phyloP scores from a whole-genome alignment of 2,113 vertebrate genomes.

The Ranitomeya imitator region DNA sequence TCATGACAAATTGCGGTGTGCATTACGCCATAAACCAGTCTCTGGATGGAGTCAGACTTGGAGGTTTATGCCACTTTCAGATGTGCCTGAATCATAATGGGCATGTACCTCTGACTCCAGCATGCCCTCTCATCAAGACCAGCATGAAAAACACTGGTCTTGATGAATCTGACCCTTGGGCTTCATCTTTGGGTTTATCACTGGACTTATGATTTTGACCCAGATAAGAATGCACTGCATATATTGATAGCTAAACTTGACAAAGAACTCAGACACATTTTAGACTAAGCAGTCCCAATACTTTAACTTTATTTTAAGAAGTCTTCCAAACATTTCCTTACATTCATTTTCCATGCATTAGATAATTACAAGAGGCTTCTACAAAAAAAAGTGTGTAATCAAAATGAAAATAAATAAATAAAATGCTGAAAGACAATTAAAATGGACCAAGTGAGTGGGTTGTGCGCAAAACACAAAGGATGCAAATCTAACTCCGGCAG shows the following conservation, averaged over 20 bases:
- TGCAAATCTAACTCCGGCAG: constrained; percentile 56
- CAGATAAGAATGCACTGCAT: background rate
- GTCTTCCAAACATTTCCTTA: background rate
- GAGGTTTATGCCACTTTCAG: too few species aligned
- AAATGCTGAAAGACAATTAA: constrained; percentile 50
- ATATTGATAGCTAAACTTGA: background rate
- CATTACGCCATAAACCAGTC: too few species aligned
- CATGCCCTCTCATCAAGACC: too few species aligned
- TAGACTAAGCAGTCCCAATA: background rate
- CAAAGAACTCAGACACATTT: background rate
- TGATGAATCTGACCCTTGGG: background rate
- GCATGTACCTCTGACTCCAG: too few species aligned
- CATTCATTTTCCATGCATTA: constrained; percentile 21
- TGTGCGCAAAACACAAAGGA: constrained; percentile 49
- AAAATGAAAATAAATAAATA: constrained; percentile 34
- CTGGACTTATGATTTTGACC: background rate
- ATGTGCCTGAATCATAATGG: too few species aligned
- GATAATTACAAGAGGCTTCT: constrained; percentile 38
- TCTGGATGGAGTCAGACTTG: too few species aligned
- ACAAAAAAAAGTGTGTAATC: constrained; percentile 44
- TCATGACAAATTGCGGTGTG: too few species aligned
- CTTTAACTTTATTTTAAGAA: background rate
- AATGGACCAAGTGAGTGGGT: constrained; percentile 45
- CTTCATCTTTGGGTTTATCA: background rate
- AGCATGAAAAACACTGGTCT: too few species aligned